Evolutionary conservation across 2,797 vertebrate species (phyloP).

Genomic region (Siniperca scherzeri): DNA sequence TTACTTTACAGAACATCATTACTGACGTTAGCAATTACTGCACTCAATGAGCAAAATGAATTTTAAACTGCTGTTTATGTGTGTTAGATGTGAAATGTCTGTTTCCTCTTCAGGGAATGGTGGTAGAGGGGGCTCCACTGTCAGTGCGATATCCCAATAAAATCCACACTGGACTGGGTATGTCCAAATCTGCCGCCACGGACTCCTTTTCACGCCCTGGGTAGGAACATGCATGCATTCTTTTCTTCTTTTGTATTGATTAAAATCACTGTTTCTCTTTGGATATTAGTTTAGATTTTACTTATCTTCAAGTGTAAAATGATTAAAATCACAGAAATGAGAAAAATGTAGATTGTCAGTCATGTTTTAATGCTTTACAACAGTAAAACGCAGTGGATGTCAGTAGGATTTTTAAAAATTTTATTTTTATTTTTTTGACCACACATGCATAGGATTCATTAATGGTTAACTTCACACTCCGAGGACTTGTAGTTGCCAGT

Average conservation of each 20-base stretch:
- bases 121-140: conserved; percentile 72
- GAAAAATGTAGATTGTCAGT: neutral
- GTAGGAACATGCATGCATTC: conserved; percentile 47
- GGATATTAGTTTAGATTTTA: neutral
- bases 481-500: neutral
- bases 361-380: neutral
- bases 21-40: neutral
- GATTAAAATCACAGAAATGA: too few species aligned
- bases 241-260: neutral
- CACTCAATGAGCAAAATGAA: too few species aligned
- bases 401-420: neutral
- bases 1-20: neutral
- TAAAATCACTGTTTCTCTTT: neutral
- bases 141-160: conserved; percentile 76
- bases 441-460: neutral
- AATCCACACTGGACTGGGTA: conserved; percentile 46
- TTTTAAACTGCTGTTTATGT: neutral
- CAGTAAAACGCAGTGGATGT: neutral
- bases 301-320: neutral
- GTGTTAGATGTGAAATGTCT: neutral
- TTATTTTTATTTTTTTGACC: too few species aligned
- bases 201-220: conserved; percentile 20
- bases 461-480: neutral
- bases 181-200: conserved; percentile 49
- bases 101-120: conserved; percentile 67